Base-by-base conservation (phyloP, 2,888 invertebrate species). In the Fragum whitleyi region DNA sequence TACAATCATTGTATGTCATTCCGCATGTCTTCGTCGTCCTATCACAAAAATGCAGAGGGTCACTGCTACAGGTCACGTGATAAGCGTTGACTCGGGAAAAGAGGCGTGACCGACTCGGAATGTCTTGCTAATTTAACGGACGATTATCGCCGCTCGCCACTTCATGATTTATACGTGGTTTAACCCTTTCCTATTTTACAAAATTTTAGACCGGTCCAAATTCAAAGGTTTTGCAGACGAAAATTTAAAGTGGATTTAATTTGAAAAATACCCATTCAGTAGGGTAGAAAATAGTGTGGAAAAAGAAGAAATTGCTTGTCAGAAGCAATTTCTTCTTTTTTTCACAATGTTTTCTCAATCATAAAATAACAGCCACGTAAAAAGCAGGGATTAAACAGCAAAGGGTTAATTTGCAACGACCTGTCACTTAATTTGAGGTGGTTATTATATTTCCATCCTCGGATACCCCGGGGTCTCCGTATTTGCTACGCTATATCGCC, bases 51-150 rank as follows among this genome's bases (percentile, higher is more conserved):
- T 36, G n/a, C 67, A 55, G n/a, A 47, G 77, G 72, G 51, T 77
- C 77, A 72, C 57, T 72, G 55, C 28, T 5, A 32, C 26, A 47
- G 55, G 68, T 67, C 77, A 73, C 72, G 55, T 77, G 77, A 73
- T 68, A 62, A 32, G 47, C 36, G 32, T 59, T 67, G 59, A 55
- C 32, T 55, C 53, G n/a, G 19, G 61, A 71, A 39, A 23, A 23
- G 26, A 70, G 76, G 76, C 76, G 76, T 76, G 76, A 57, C 70
- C 28, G 55, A 70, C 39, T 26, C 16, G 67, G 39, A 59, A 61
- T 68, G 26, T 67, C 61, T 42, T 26, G 53, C 76, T 68, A 76
- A 76, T 76, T 76, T 76, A 68, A 70, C 76, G 76, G 72, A 23
- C 39, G 16, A 61, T 72, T 61, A 72, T 61, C 28, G 28, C 21